These are phyloP conservation scores for Lithobates pipiens DNA, from an alignment of 2,797 vertebrate species.

Conservation along the genomic window DNA sequence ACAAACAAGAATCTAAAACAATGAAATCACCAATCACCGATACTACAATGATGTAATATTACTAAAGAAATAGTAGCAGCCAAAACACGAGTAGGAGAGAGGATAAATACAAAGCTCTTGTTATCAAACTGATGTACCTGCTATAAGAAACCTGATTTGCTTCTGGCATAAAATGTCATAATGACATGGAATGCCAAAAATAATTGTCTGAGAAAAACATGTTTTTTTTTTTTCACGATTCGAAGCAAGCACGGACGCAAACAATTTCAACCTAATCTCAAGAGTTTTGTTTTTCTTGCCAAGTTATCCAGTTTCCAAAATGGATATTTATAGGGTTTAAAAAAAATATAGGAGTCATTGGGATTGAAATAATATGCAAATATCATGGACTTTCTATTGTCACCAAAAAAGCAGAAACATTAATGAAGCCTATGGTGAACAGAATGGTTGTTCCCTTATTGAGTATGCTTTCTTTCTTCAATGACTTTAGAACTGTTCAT, in stretches of 20 bases:
- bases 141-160: constrained; percentile 3
- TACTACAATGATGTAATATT: constrained; percentile 1
- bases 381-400: no score
- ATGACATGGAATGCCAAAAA: constrained; percentile 11
- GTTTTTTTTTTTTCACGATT: not conserved
- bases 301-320: not conserved
- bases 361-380: no score
- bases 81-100: not conserved
- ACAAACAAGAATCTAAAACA: not conserved
- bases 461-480: no score
- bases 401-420: no score
- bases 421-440: no score
- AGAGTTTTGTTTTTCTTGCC: not conserved
- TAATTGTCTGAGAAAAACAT: not conserved
- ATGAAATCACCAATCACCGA: constrained; percentile 1
- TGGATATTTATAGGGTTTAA: no score
- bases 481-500: no score
- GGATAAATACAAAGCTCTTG: constrained; percentile 7
- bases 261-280: not conserved
- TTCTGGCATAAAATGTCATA: constrained; percentile 13
- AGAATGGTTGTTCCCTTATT: no score
- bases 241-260: not conserved
- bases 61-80: not conserved
- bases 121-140: not conserved
- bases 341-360: no score